These are phyloP conservation scores for Aurelia coerulea DNA, from an alignment of 30 jellyfish, hydroid and myxozoan species.

Conservation along the genomic window DNA sequence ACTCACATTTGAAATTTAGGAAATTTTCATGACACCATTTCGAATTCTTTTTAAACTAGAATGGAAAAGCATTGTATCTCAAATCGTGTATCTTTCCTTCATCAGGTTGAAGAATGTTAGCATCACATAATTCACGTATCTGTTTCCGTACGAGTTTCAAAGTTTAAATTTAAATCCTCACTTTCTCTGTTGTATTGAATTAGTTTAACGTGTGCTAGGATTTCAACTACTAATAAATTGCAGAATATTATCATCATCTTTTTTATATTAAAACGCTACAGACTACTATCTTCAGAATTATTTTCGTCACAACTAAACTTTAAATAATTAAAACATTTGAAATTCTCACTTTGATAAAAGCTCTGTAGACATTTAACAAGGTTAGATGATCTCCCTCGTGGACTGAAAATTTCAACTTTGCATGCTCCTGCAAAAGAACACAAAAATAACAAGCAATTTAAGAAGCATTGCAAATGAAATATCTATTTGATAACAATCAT, in stretches of 20 bases:
- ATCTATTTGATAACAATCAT: neutral
- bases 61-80: neutral
- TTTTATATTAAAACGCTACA: no score
- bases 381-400: conserved; percentile 99
- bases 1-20: conserved; percentile 82
- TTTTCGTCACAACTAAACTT: no score
- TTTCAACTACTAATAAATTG: no score
- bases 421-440: conserved; percentile 53
- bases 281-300: no score
- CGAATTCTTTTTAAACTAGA: conserved; percentile 71
- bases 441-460: neutral
- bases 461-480: conserved; percentile 7
- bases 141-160: no score
- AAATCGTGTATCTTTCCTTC: no score
- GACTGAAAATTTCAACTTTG: conserved; percentile 85
- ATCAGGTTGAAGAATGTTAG: no score
- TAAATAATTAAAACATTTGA: neutral
- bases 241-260: no score
- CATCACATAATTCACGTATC: no score
- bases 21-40: conserved; percentile 98
- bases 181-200: no score
- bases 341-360: conserved; percentile 69
- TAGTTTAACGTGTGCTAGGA: no score
- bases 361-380: conserved; percentile 89
- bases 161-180: no score